Percentiles rank a stretch among this genome's conserved stretches.
Evolutionary conservation across 2,797 vertebrate species (phyloP).

Genomic region (Pipistrellus nathusii): DNA sequence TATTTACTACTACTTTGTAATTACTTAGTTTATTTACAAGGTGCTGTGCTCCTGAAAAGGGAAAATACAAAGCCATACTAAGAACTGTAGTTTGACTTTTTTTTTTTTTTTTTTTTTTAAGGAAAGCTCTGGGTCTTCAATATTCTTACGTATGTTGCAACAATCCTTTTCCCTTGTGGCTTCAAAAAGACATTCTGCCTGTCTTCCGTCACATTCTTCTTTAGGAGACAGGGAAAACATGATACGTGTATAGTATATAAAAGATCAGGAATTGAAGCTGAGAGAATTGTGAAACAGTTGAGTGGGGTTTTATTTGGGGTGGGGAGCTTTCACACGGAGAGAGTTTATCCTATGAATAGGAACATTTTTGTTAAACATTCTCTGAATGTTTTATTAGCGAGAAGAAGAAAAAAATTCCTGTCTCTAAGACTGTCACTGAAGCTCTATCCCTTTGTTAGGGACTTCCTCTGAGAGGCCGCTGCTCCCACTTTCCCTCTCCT

Average conservation of each 20-base stretch:
- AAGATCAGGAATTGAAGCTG: not conserved
- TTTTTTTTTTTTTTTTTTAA: not conserved
- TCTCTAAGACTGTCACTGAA: not conserved
- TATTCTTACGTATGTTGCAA: not conserved
- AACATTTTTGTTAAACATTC: conserved; percentile 7
- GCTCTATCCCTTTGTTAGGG: rapidly evolving
- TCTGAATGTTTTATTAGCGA: not conserved
- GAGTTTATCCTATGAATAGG: not conserved
- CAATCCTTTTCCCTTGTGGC: not conserved
- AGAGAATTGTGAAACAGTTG: not conserved
- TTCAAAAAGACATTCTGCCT: not conserved
- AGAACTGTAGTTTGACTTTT: conserved; percentile 3
- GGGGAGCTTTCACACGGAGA: not conserved
- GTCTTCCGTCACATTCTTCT: not conserved
- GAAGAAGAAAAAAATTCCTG: not conserved
- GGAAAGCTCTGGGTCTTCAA: not conserved
- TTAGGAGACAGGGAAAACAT: not conserved
- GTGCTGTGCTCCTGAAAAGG: conserved; percentile 30
- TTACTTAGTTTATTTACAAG: conserved; percentile 49
- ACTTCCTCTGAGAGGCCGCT: not conserved
- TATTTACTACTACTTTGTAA: not conserved
- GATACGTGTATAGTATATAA: not conserved
- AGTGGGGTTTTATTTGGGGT: rapidly evolving
- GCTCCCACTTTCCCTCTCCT: not conserved
- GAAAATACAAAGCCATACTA: not conserved